A percentile compares a stretch with the other conserved stretches of the same genome.
Conservation (phyloP, 2,888 invertebrate species). For the Agrilus biguttatus region DNA sequence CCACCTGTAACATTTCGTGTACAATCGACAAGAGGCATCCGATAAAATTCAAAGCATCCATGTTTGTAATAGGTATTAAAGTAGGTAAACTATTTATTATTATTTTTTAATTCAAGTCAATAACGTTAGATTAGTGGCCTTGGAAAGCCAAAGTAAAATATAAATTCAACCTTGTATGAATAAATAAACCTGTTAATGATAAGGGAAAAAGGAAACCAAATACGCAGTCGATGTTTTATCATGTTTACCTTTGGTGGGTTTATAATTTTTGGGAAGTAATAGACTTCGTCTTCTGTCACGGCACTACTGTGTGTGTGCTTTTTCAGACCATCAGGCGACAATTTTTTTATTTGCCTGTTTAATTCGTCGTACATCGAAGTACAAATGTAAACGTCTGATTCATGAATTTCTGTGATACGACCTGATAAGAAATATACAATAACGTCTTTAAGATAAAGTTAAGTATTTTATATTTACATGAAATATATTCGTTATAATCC, state of each 20-base stretch:
- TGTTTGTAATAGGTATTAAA: no score
- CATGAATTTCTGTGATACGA: constrained; percentile 86
- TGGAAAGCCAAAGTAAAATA: no score
- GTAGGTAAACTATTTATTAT: no score
- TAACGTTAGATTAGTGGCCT: no score
- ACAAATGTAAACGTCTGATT: constrained; percentile 85
- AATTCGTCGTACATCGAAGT: constrained; percentile 85
- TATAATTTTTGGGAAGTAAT: constrained; percentile 59
- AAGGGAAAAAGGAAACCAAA: background rate
- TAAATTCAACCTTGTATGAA: no score
- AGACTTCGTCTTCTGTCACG: constrained; percentile 88
- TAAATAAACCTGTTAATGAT: background rate
- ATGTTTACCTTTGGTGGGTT: constrained; percentile 44
- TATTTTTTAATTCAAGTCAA: no score
- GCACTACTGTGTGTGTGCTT: constrained; percentile 68
- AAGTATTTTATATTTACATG: constrained; percentile 44
- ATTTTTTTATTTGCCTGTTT: constrained; percentile 60
- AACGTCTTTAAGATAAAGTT: background rate
- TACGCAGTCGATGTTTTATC: background rate
- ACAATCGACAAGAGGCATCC: background rate
- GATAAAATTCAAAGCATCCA: no score
- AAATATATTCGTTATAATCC: constrained; percentile 78
- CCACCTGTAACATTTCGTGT: constrained; percentile 19
- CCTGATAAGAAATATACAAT: constrained; percentile 34
- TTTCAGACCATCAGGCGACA: constrained; percentile 54